A percentile compares a stretch with the other conserved stretches of the same genome.
phyloP scores from a whole-genome alignment of 2,888 invertebrate species.

The Parnassius orleans region DNA sequence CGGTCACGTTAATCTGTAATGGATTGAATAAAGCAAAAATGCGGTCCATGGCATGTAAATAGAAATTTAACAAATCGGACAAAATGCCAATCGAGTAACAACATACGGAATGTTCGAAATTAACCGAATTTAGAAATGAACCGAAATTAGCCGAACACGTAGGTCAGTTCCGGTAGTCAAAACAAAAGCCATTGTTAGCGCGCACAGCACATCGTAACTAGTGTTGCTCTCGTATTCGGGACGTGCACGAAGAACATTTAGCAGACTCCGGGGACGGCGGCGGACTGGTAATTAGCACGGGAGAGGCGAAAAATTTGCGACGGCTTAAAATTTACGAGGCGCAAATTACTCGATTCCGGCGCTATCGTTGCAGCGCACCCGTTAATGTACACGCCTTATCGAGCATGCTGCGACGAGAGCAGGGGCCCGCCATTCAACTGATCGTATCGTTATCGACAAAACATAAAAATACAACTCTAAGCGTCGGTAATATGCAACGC shows the following conservation, averaged over 20 bases:
- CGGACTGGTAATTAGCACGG: conserved; percentile 76
- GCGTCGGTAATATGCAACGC: conserved; percentile 18
- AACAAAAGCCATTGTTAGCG: conserved; percentile 75
- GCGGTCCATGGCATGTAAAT: neutral
- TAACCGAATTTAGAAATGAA: too few relatives aligned
- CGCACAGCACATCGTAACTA: conserved; percentile 62
- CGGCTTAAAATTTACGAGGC: conserved; percentile 79
- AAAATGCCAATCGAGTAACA: conserved; percentile 6
- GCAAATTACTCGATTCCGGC: conserved; percentile 77
- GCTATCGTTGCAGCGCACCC: conserved; percentile 73
- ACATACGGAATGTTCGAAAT: conserved; percentile 37
- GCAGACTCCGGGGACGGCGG: conserved; percentile 73
- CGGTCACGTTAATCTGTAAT: neutral
- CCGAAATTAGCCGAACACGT: conserved; percentile 56
- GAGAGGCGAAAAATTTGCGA: conserved; percentile 80
- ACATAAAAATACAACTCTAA: conserved; percentile 43
- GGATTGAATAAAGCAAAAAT: conserved; percentile 1
- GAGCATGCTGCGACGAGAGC: conserved; percentile 51
- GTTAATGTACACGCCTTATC: conserved; percentile 79
- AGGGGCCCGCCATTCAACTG: conserved; percentile 44
- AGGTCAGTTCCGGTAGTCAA: conserved; percentile 62
- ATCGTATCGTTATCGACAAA: conserved; percentile 55
- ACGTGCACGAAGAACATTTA: conserved; percentile 75
- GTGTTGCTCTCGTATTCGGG: conserved; percentile 71
- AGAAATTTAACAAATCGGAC: conserved; percentile 4